Base-by-base conservation (phyloP, 2,888 invertebrate species). In the Lutraria lutraria region DNA sequence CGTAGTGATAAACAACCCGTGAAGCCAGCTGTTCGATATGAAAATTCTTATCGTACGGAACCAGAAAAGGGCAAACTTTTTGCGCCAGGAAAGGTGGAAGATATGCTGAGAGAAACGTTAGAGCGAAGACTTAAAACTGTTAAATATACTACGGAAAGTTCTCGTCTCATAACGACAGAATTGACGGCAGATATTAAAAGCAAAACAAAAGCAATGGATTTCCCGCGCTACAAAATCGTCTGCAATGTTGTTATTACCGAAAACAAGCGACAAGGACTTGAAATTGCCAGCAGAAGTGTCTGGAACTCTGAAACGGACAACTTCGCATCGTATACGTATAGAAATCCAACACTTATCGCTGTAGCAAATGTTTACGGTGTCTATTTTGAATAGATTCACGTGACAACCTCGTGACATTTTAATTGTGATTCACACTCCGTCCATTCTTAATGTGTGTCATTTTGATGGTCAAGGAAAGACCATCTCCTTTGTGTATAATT, bases 211-310 rank as follows among this genome's bases (percentile, higher is more conserved):
- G 92, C 91, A 0, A 85, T 95, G 88, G 92, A 93, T 31, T 94
- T 94, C 83, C 93, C 93, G 12, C 93, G 96, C 0, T 95, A 96
- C 89, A 96, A 95, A 83, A 89, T 95, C 34, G 95, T 96, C 21
- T 94, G 94, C 85, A 94, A 94, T 88, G 94, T 95, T 19, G 89
- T 94, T 4, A 94, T 96, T 0, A 94, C 95, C 76, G 94, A 96
- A 87, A 95, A 95, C 80, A 93, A 92, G 76, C 93, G 93, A 0
- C 96, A 96, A 82, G 95, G 95, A 19, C 89, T 95, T 19, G 90
- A 94, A 86, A 92, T 95, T 1, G 93, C 94, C n/a, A 95, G 95
- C 72, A 86, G 96, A 31, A 94, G 95, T 83, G 79, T 96, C 0
- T 95, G 95, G 95, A 93, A 94, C 63, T 87, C 93, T 0, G 89